Evolutionary conservation across 2,113 vertebrate genomes (phyloP), one percentile per base, ranked within the genome.

Genomic region (Sinocyclocheilus maitianheensis): DNA sequence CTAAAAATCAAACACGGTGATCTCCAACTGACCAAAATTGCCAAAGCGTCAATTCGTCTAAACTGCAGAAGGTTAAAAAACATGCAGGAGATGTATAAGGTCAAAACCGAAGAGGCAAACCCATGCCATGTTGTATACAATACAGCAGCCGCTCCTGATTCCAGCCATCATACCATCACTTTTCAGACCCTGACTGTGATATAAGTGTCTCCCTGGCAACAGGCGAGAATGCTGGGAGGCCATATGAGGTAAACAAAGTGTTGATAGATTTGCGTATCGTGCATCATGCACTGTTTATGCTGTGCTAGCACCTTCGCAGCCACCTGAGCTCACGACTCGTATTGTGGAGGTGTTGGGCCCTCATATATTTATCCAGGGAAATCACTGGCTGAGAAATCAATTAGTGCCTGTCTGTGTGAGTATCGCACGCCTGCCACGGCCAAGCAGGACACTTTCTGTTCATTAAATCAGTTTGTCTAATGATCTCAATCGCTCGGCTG

Each of bases 301-400:
- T 80, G 83, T 88, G 82, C 86, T 65, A 65, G 43, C 75, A 87
- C 89, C 85, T 81, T 84, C 84, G 24, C 86, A 81, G 60, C 67
- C 60, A 58, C 84, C 77, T 85, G 85, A 89, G 87, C 37, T 87
- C 85, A 86, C 84, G 89, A 88, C 71, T 88, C 3, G 48, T 84
- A 7, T 16, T 87, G 86, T 87, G 53, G 78, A 89, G 87, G 90
- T 90, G 85, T 88, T 88, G 90, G 83, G 90, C 67, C 88, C 87
- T 91, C 82, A 80, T 87, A 90, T 90, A 88, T 90, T 91, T 89
- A 90, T 84, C 90, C 76, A 72, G 88, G 90, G 91, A 94, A 92
- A 92, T 93, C 91, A 90, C 78, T 8, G 55, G 83, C 51, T 74
- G 89, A 77, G 88, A 91, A 90, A 91, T 93, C 93, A 91, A 88